Evolutionary conservation across 2,888 invertebrate species (phyloP).

Genomic region (Gari tellinella): DNA sequence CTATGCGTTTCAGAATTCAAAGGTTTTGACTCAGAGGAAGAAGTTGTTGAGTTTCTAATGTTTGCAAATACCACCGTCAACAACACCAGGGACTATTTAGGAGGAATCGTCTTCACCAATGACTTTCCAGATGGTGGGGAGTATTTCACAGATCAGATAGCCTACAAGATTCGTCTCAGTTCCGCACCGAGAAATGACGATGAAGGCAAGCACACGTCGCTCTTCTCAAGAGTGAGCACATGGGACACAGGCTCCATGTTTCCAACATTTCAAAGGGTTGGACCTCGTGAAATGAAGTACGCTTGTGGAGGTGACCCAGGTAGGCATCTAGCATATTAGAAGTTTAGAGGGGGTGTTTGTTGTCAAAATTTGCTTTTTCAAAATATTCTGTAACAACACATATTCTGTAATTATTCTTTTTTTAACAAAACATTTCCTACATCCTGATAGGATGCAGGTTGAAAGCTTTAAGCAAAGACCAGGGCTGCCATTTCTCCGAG

Average conservation of each 20-base stretch:
- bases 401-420: too few relatives aligned
- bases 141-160: conserved; percentile 46
- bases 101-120: conserved; percentile 71
- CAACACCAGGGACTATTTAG: conserved; percentile 63
- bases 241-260: conserved; percentile 91
- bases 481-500: too few relatives aligned
- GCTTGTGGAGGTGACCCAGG: conserved; percentile 88
- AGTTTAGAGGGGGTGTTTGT: too few relatives aligned
- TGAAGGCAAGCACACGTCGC: not conserved
- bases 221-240: conserved; percentile 78
- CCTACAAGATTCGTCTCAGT: conserved; percentile 69
- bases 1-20: conserved; percentile 6
- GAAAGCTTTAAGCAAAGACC: too few relatives aligned
- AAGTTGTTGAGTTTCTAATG: conserved; percentile 82
- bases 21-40: conserved; percentile 82
- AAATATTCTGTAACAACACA: too few relatives aligned
- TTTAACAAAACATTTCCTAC: too few relatives aligned
- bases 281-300: conserved; percentile 87
- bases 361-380: too few relatives aligned
- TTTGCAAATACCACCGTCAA: conserved; percentile 68
- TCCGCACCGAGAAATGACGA: conserved; percentile 62
- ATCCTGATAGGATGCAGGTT: too few relatives aligned
- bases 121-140: conserved; percentile 23
- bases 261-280: conserved; percentile 88
- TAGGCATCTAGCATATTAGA: too few relatives aligned